Evolutionary conservation across 2,113 vertebrate species (phyloP).

Genomic region (Hippocampus zosterae): DNA sequence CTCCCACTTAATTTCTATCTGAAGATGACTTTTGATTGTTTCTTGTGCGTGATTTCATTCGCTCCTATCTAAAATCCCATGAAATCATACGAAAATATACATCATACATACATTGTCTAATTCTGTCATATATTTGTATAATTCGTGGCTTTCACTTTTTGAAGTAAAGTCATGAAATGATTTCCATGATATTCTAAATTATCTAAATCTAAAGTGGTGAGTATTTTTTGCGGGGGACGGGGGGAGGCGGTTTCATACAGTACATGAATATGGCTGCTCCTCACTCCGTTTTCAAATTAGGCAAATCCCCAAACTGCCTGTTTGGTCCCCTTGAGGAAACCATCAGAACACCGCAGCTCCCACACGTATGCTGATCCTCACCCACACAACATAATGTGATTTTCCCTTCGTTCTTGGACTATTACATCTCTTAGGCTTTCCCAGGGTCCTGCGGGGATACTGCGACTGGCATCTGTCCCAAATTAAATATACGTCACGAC

Average conservation of each 20-base stretch:
- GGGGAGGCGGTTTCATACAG: background rate
- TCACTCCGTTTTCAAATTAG: conserved; percentile 18
- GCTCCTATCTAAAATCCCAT: background rate
- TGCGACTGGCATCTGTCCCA: conserved; percentile 42
- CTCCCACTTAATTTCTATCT: too few species aligned
- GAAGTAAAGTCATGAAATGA: background rate
- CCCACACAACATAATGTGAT: conserved; percentile 44
- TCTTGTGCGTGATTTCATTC: background rate
- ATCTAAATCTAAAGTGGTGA: conserved; percentile 19
- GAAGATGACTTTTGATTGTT: background rate
- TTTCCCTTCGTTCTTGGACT: conserved; percentile 31
- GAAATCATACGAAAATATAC: background rate
- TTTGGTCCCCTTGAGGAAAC: conserved; percentile 31
- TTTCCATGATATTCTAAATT: background rate
- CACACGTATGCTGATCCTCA: conserved; percentile 15
- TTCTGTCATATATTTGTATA: background rate
- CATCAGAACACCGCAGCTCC: conserved; percentile 50
- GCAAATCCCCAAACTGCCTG: conserved; percentile 29
- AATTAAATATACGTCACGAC: conserved; percentile 34
- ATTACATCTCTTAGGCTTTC: conserved; percentile 47
- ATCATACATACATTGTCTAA: too few species aligned
- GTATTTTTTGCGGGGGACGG: background rate
- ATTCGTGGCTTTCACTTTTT: background rate
- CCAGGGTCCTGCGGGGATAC: conserved; percentile 35
- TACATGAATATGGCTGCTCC: conserved; percentile 11